These are phyloP conservation scores for Craniophora ligustri DNA, from an alignment of 2,888 invertebrate genomes.

Conservation along the genomic window DNA sequence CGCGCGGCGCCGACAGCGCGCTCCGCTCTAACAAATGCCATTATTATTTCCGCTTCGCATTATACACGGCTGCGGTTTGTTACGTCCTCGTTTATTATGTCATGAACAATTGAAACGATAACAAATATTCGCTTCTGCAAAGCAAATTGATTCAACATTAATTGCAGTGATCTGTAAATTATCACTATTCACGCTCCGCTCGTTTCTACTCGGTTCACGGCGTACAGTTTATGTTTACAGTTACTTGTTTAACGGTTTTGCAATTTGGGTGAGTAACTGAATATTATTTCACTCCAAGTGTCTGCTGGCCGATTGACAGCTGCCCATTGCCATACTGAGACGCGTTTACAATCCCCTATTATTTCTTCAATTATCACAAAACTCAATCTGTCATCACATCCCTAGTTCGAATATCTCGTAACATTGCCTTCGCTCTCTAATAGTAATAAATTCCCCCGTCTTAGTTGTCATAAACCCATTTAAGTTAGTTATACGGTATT, in stretches of 20 bases:
- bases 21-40: slow-evolving; percentile 79
- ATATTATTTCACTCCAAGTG: slow-evolving; percentile 61
- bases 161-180: slow-evolving; percentile 73
- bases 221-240: slow-evolving; percentile 67
- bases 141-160: slow-evolving; percentile 82
- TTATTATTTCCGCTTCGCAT: slow-evolving; percentile 86
- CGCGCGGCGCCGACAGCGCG: slow-evolving; percentile 78
- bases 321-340: slow-evolving; percentile 52
- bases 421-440: slow-evolving; percentile 55
- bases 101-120: slow-evolving; percentile 80
- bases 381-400: slow-evolving; percentile 61
- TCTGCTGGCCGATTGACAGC: slow-evolving; percentile 63
- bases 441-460: slow-evolving; percentile 71
- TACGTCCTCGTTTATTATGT: slow-evolving; percentile 80
- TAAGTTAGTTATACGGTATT: slow-evolving; percentile 74
- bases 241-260: slow-evolving; percentile 76
- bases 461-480: slow-evolving; percentile 82
- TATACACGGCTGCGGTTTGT: slow-evolving; percentile 78
- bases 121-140: slow-evolving; percentile 75
- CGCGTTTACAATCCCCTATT: slow-evolving; percentile 36
- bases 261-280: slow-evolving; percentile 64
- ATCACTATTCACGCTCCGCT: slow-evolving; percentile 62
- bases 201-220: slow-evolving; percentile 39
- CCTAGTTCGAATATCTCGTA: slow-evolving; percentile 50
- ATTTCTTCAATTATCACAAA: slow-evolving; percentile 61